These are phyloP conservation scores for Tapera naevia DNA, from an alignment of 2,797 vertebrate genomes.

Conservation along the genomic window DNA sequence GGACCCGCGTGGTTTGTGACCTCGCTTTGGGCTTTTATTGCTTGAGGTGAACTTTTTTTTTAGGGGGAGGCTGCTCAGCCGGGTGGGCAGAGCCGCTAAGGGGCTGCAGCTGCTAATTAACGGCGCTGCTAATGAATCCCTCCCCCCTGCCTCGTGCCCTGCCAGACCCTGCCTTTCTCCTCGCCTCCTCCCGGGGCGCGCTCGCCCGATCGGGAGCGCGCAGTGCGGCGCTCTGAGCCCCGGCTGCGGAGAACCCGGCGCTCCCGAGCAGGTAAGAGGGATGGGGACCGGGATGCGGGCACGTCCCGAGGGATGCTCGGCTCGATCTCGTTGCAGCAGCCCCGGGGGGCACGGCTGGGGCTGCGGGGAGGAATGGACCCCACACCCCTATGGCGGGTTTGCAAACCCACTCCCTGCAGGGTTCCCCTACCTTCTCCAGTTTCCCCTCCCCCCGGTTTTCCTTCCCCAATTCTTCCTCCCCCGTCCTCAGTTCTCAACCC, in stretches of 20 bases:
- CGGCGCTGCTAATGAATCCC: neutral
- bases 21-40: neutral
- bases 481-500: no score
- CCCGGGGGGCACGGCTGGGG: neutral
- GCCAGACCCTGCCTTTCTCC: neutral
- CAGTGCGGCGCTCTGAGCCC: slow-evolving; percentile 61
- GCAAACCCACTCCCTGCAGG: neutral
- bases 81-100: neutral
- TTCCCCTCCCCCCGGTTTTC: no score
- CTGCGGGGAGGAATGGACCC: neutral
- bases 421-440: neutral
- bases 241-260: slow-evolving; percentile 18
- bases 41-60: neutral
- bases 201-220: neutral
- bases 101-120: slow-evolving; percentile 11
- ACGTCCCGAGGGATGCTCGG: neutral
- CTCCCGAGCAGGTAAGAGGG: neutral
- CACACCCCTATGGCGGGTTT: neutral
- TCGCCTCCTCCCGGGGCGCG: neutral
- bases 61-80: neutral
- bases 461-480: no score
- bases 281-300: neutral
- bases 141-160: neutral
- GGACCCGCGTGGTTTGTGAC: neutral
- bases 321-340: neutral